A percentile compares a stretch with the other conserved stretches of the same genome.
Evolutionary conservation across 2,113 vertebrate genomes (phyloP).

Genomic region (Mustela lutreola): DNA sequence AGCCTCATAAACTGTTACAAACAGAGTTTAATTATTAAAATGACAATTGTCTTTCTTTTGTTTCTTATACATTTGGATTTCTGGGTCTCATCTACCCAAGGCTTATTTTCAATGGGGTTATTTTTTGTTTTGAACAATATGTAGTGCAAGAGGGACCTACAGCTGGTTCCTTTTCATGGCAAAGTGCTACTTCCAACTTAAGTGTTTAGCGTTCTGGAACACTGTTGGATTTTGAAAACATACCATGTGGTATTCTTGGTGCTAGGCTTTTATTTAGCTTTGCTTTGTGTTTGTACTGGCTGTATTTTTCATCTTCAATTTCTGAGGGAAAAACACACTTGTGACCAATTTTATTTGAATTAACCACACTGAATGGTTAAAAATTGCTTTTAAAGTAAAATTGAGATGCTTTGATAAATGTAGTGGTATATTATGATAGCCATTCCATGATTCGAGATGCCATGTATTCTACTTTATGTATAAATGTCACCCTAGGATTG

Average conservation of each 20-base stretch:
- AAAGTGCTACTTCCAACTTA: slow-evolving; percentile 79
- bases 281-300: slow-evolving; percentile 77
- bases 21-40: slow-evolving; percentile 83
- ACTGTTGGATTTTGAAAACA: slow-evolving; percentile 76
- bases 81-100: slow-evolving; percentile 68
- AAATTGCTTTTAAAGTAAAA: slow-evolving; percentile 70
- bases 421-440: not conserved
- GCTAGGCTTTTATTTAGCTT: slow-evolving; percentile 78
- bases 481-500: slow-evolving; percentile 1
- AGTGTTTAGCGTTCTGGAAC: slow-evolving; percentile 77
- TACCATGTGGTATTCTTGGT: slow-evolving; percentile 70
- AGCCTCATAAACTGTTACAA: slow-evolving; percentile 79
- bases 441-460: not conserved
- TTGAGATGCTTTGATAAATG: slow-evolving; percentile 44
- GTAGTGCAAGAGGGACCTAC: slow-evolving; percentile 74
- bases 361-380: slow-evolving; percentile 51
- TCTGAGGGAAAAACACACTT: slow-evolving; percentile 50
- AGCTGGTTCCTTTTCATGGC: slow-evolving; percentile 80
- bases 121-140: slow-evolving; percentile 82
- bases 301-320: slow-evolving; percentile 73
- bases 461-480: not conserved
- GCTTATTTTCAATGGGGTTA: slow-evolving; percentile 78
- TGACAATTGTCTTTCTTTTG: slow-evolving; percentile 82
- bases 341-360: slow-evolving; percentile 74
- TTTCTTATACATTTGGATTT: slow-evolving; percentile 70